Evolutionary conservation across 1,140 invertebrate species (phyloP).

Genomic region (Palaemon carinicauda): DNA sequence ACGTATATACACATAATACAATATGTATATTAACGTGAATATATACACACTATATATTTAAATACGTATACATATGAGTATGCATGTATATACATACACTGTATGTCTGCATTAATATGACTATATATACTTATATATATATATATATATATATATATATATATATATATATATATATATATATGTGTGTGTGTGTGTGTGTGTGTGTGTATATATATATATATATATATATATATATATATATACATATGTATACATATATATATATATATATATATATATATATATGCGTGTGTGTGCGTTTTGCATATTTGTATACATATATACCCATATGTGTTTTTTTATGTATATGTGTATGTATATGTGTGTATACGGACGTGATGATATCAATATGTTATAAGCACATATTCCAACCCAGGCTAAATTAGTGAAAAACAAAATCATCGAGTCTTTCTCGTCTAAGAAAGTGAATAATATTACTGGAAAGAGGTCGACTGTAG

Average conservation of each 20-base stretch:
- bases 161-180: not conserved
- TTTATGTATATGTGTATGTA: too few relatives aligned
- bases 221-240: not conserved
- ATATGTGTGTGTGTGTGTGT: not conserved
- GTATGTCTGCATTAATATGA: too few relatives aligned
- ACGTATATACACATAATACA: not conserved
- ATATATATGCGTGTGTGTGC: not conserved
- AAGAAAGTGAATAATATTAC: too few relatives aligned
- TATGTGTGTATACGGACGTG: too few relatives aligned
- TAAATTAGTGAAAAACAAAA: too few relatives aligned
- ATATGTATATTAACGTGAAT: not conserved
- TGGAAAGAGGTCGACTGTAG: too few relatives aligned
- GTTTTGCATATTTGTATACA: not conserved
- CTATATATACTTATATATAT: not conserved
- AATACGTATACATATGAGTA: not conserved
- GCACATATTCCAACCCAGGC: too few relatives aligned
- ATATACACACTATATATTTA: not conserved
- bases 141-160: not conserved
- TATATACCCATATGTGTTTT: not conserved
- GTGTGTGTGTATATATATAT: not conserved
- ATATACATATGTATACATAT: not conserved
- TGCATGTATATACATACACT: not conserved
- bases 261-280: not conserved
- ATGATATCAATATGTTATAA: too few relatives aligned
- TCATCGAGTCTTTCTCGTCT: too few relatives aligned